Conservation (phyloP, 2,888 invertebrate genomes). For the Celastrina argiolus region DNA sequence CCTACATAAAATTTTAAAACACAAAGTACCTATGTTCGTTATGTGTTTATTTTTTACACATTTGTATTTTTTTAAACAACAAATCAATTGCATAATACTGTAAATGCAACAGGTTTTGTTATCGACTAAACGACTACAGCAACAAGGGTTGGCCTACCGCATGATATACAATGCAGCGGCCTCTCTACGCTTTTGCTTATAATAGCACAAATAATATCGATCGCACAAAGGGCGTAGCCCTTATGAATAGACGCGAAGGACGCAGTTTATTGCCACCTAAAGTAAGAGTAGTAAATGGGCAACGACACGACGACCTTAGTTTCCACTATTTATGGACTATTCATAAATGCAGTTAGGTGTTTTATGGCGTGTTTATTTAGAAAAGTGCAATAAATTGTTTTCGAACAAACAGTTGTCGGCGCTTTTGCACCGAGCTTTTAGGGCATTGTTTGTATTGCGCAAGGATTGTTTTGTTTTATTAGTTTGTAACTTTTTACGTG, state of each 20-base stretch:
- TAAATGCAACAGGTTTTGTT: neutral
- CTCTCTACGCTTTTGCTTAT: slow-evolving; percentile 36
- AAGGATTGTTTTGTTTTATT: neutral
- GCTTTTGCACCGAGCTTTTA: neutral
- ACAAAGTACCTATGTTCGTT: too few species aligned
- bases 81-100: neutral
- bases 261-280: slow-evolving; percentile 23
- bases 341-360: neutral
- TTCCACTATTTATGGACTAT: slow-evolving; percentile 16
- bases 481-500: neutral
- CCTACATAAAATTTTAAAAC: too few species aligned
- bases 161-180: slow-evolving; percentile 35
- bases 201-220: slow-evolving; percentile 41
- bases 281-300: slow-evolving; percentile 18
- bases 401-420: slow-evolving; percentile 1
- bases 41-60: too few species aligned
- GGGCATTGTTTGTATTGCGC: slow-evolving; percentile 3
- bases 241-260: slow-evolving; percentile 30
- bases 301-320: slow-evolving; percentile 20
- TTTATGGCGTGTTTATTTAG: slow-evolving; percentile 18
- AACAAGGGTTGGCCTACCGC: slow-evolving; percentile 27
- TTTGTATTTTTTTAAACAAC: too few species aligned
- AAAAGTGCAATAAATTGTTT: slow-evolving; percentile 21
- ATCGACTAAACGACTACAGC: neutral
- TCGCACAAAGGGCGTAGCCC: slow-evolving; percentile 42